Conservation (phyloP, 2,797 vertebrate genomes). For the Sphenopsis melanotis region DNA sequence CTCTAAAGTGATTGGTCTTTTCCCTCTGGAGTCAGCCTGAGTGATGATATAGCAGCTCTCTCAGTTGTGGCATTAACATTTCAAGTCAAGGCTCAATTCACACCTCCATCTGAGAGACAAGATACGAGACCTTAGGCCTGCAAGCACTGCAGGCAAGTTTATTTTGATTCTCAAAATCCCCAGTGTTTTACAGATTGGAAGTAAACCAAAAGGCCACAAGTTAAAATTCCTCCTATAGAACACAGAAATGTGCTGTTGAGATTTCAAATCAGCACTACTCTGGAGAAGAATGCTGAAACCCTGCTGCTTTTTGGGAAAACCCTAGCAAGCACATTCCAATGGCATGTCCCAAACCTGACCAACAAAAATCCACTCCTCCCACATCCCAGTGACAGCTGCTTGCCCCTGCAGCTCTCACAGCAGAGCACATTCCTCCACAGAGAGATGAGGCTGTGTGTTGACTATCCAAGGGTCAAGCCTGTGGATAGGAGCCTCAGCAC, state of each 20-base stretch:
- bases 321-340: neutral
- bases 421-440: neutral
- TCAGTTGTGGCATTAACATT: neutral
- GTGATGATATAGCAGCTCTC: conserved; percentile 31
- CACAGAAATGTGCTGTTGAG: neutral
- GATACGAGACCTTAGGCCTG: neutral
- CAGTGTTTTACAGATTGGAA: neutral
- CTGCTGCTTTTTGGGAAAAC: neutral
- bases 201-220: neutral
- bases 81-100: conserved; percentile 25
- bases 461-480: neutral
- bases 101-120: neutral
- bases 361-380: neutral
- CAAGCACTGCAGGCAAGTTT: neutral
- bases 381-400: neutral
- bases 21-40: neutral
- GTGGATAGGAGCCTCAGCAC: neutral
- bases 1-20: conserved; percentile 29
- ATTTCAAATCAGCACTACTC: neutral
- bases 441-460: neutral
- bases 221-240: neutral
- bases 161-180: conserved; percentile 4
- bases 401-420: neutral
- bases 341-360: neutral
- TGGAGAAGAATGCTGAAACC: neutral